Conservation (phyloP, 2,797 vertebrate genomes). For the Argyrosomus regius region DNA sequence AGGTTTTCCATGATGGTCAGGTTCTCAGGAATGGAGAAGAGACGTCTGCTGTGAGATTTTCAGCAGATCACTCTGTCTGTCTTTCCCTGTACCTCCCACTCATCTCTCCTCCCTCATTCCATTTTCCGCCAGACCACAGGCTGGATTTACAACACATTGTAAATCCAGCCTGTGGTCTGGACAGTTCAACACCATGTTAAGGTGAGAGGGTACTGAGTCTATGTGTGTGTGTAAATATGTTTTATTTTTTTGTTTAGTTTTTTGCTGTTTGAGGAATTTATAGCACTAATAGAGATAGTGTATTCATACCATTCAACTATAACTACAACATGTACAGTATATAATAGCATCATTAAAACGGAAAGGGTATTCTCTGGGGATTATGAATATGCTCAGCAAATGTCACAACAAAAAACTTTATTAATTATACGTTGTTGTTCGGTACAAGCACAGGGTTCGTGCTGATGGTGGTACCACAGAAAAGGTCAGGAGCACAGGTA, state of each 20-base stretch:
- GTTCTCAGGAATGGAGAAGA: slow-evolving; percentile 49
- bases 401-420: too few relatives aligned
- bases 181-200: slow-evolving; percentile 19
- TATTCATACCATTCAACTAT: too few relatives aligned
- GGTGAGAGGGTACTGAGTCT: slow-evolving; percentile 11
- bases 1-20: slow-evolving; percentile 38
- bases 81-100: slow-evolving; percentile 19
- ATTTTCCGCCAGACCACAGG: slow-evolving; percentile 2
- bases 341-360: neutral
- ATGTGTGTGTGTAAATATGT: neutral
- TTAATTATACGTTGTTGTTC: too few relatives aligned
- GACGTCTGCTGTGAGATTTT: slow-evolving; percentile 34
- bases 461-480: too few relatives aligned
- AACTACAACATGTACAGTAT: too few relatives aligned
- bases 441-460: too few relatives aligned
- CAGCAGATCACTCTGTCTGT: slow-evolving; percentile 7
- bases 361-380: neutral
- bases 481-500: too few relatives aligned
- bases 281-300: too few relatives aligned
- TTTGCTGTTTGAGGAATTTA: neutral
- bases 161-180: slow-evolving; percentile 44
- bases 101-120: slow-evolving; percentile 7
- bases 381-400: too few relatives aligned
- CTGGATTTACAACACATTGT: slow-evolving; percentile 9
- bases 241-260: too few relatives aligned